Percentiles rank a stretch among this genome's conserved stretches.
Conservation (phyloP, 2,113 vertebrate species). For the Perca schrenkii region DNA sequence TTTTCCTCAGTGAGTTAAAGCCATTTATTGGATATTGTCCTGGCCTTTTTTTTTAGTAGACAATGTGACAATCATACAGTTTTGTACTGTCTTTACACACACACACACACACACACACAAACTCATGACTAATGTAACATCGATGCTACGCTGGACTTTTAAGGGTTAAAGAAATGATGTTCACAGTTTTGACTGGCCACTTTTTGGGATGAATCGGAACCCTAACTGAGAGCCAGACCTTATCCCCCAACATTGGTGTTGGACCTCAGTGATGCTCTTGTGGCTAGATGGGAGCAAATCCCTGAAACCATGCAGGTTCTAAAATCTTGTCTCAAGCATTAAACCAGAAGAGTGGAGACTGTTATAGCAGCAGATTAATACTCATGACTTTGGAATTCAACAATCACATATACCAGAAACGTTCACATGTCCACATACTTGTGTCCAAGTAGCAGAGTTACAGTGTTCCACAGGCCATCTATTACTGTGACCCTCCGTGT, state of each 20-base stretch:
- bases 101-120: no score
- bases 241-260: not conserved
- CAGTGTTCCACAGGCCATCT: not conserved
- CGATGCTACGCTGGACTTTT: no score
- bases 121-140: no score
- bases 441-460: not conserved
- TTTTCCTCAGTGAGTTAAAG: no score
- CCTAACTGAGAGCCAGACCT: not conserved
- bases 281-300: not conserved
- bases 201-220: not conserved
- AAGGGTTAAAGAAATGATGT: not conserved
- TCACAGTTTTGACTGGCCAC: not conserved
- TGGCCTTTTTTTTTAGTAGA: no score
- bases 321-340: not conserved
- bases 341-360: not conserved
- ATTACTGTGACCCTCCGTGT: not conserved
- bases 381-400: not conserved
- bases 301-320: not conserved
- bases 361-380: no score
- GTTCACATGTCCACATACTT: not conserved
- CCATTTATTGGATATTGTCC: no score
- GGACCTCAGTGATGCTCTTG: not conserved
- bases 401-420: not conserved
- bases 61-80: no score
- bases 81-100: no score